Evolutionary conservation across 2,797 vertebrate species (phyloP).

Genomic region (Pipistrellus pygmaeus): DNA sequence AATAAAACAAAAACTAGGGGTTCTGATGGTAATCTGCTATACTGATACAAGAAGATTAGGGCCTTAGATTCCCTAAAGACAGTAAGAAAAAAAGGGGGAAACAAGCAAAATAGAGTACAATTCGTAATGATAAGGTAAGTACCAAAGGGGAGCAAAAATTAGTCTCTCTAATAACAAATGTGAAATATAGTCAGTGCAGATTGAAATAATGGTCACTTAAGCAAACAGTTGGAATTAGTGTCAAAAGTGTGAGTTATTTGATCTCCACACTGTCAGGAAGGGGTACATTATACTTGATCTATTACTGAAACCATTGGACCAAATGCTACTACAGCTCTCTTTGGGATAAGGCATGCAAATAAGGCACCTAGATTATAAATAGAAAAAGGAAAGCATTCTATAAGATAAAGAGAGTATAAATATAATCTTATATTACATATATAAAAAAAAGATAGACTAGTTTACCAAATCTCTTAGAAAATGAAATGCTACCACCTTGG

Average conservation of each 20-base stretch:
- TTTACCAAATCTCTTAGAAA: conserved; percentile 34
- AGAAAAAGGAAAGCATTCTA: not conserved
- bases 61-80: not conserved
- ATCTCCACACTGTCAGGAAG: not conserved
- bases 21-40: not conserved
- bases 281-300: not conserved
- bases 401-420: not conserved
- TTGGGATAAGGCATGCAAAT: not conserved
- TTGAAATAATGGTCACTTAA: not conserved
- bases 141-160: not conserved
- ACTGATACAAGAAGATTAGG: not conserved
- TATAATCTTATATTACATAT: not conserved
- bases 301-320: not conserved
- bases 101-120: not conserved
- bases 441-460: not conserved
- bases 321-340: not conserved
- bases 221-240: not conserved
- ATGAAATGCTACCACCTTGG: not conserved
- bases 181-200: not conserved
- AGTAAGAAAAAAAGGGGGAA: not conserved
- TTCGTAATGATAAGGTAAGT: not conserved
- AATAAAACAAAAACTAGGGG: not conserved
- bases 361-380: not conserved
- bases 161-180: not conserved
- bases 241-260: not conserved